Evolutionary conservation across 2,113 vertebrate genomes (phyloP), one percentile per base, ranked within the genome.

Genomic region (Elaphurus davidianus): DNA sequence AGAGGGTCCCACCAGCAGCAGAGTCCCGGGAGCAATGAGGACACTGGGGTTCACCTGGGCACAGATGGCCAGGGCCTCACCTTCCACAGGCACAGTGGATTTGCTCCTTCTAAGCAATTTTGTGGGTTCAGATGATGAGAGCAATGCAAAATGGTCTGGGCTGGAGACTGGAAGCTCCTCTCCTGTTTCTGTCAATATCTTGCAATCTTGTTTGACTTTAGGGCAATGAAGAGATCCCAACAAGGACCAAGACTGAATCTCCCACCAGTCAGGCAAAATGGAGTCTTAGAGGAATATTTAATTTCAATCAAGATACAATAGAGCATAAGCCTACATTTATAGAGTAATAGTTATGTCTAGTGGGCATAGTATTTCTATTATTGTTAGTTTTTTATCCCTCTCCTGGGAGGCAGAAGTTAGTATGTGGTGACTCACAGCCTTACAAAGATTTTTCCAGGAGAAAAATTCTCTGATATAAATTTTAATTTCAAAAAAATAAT

Each of bases 391-490:
- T 94, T 47, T 90, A 60, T 92, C 94, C 10, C 40, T n/a, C 57
- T 85, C 64, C 40, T 64, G 25, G 47, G 59, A 79, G 52, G 76
- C 14, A 74, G 16, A 97, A 52, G 10, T 78, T 36, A 50, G 15
- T 86, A 52, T 82, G 36, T 82, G 57, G 52, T 94, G 62, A 94
- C 7, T 74, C 21, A 54, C n/a, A 59, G 4, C 36, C 40, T 93
- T 87, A 54, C 67, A 62, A 74, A 60, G 55, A 76, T 64, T 47
- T 57, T 91, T 89, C 98, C 97, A 95, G 97, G 98, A 97, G 82
- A 62, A 92, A 98, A 98, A 94, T 96, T 76, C 86, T 98, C 96
- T 99, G 98, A 98, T 47, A 84, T 57, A 98, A 98, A 97, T 85
- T 96, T 96, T 93, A 98, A 97, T 96, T 98, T 98, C 91, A 43